phyloP scores from a whole-genome alignment of 2,797 vertebrate genomes.

The Orestias chungarensis region DNA sequence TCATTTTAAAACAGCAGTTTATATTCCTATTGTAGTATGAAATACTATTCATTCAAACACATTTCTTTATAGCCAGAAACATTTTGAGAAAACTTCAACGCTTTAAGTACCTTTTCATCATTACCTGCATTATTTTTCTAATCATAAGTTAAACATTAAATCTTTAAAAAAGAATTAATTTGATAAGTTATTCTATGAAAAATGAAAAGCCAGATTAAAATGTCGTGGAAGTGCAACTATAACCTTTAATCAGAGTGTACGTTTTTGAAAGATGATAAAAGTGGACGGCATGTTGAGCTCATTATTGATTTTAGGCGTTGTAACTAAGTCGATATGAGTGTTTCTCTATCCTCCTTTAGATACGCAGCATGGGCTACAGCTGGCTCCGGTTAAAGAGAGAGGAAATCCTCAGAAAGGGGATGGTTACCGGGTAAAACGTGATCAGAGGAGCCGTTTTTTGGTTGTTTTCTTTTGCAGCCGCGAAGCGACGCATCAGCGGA shows the following conservation, averaged over 20 bases:
- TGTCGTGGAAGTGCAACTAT: background rate
- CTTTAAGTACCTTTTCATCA: no score
- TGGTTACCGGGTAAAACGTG: conserved; percentile 59
- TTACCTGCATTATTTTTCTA: no score
- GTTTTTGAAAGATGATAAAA: background rate
- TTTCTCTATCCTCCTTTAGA: background rate
- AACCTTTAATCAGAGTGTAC: background rate
- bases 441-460: conserved; percentile 74
- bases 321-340: conserved; percentile 27
- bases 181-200: background rate
- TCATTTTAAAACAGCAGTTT: no score
- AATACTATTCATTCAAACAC: no score
- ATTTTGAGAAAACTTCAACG: no score
- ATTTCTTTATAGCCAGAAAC: background rate
- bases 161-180: background rate
- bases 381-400: conserved; percentile 77
- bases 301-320: background rate
- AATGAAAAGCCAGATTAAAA: background rate
- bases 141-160: background rate
- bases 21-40: no score
- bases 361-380: conserved; percentile 52
- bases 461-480: no score
- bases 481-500: conserved; percentile 43
- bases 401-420: conserved; percentile 20
- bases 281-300: background rate